Base-by-base conservation (phyloP, 1,140 invertebrate genomes). In the Neodiprion virginianus region DNA sequence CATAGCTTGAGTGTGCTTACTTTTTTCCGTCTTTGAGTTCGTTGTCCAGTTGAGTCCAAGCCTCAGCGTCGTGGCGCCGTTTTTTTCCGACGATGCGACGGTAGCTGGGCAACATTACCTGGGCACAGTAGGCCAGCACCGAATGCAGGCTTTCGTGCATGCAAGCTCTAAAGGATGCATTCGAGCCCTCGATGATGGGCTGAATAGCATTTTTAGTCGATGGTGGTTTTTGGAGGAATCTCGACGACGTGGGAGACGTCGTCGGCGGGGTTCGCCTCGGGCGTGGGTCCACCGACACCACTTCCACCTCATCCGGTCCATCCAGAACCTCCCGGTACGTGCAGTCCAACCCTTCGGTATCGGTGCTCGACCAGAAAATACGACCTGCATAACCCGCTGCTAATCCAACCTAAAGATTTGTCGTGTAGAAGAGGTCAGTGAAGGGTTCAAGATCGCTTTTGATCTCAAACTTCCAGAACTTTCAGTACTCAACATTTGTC, bases 101-200 rank as follows among this genome's bases (percentile, higher is more conserved):
- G 53, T 82, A 84, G 7, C 48, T 12, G 1, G 81, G 78, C 10
- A 72, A 74, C 69, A 79, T 78, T 28, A 84, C 50, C 70, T 81
- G 79, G 2, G 82, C 76, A 17, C 82, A 82, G 48, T 83, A 85
- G 40, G 77, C 79, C 0, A 86, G 69, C 1, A 85, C 81, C 12
- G 69, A 82, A 48, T 86, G 83, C 5, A 85, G 76, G 74, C 80
- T 86, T 11, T 76, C 75, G 17, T 86, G 84, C 84, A 85, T 86
- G 53, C 79, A 81, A 8, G 66, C 74, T 14, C 80, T 71, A 17
- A 83, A 81, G 0, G 73, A 76, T 3, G 72, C 76, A 1, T 50
- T 17, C 53, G 53, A 61, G 53, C 11, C 11, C n/a, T 61, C 53
- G 53, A 61, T 12, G n/a, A 12, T 40, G 28, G 28, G 28, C 28